Percentiles rank a stretch among this genome's conserved stretches.
These are phyloP conservation scores for Tricholauxania praeusta DNA, from an alignment of 2,888 invertebrate genomes.

Conservation along the genomic window DNA sequence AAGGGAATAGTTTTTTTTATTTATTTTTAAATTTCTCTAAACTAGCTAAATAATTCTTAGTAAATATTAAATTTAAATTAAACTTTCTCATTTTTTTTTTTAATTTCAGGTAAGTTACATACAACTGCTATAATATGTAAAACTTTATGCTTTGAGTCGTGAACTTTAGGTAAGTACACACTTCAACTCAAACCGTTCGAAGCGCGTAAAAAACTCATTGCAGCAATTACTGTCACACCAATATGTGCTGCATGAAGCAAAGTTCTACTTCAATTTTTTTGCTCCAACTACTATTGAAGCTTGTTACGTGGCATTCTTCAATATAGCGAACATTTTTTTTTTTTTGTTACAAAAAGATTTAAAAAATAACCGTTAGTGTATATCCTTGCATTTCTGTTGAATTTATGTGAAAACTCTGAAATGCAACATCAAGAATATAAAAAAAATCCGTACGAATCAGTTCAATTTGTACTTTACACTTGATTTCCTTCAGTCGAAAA, in stretches of 20 bases:
- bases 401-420: background rate
- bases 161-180: background rate
- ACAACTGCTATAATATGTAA: too few species aligned
- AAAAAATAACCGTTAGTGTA: background rate
- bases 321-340: background rate
- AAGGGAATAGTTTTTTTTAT: too few species aligned
- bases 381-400: slow-evolving; percentile 9
- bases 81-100: too few species aligned
- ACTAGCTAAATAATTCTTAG: too few species aligned
- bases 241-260: background rate
- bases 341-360: background rate
- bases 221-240: slow-evolving; percentile 8
- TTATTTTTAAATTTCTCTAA: too few species aligned
- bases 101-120: too few species aligned
- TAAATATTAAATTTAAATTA: too few species aligned
- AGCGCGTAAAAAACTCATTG: background rate
- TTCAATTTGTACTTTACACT: slow-evolving; percentile 12
- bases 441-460: slow-evolving; percentile 7
- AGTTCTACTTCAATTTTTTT: background rate
- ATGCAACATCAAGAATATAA: background rate
- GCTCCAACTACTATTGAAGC: background rate
- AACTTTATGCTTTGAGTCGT: too few species aligned
- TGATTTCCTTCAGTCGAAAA: slow-evolving; percentile 1
- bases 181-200: background rate
- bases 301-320: background rate